These are phyloP conservation scores for Batillaria attramentaria DNA, from an alignment of 1,140 invertebrate genomes.

Conservation along the genomic window DNA sequence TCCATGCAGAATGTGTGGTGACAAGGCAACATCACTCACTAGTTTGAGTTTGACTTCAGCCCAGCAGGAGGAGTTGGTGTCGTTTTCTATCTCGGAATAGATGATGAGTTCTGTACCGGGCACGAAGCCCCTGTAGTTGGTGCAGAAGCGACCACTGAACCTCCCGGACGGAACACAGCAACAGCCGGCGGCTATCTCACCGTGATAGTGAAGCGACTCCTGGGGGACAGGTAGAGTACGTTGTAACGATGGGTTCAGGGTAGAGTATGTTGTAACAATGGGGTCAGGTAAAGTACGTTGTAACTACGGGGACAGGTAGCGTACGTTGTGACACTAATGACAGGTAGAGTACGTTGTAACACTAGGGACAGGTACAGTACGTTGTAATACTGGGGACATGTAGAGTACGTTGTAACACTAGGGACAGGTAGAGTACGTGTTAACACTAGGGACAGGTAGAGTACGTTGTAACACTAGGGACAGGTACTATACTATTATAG, in stretches of 20 bases:
- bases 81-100: slow-evolving; percentile 38
- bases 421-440: too few species aligned
- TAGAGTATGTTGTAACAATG: background rate
- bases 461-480: too few species aligned
- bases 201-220: slow-evolving; percentile 41
- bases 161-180: slow-evolving; percentile 39
- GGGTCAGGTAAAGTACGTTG: too few species aligned
- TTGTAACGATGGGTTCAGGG: background rate
- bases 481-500: too few species aligned
- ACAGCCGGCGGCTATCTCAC: slow-evolving; percentile 45
- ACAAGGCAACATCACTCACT: slow-evolving; percentile 63
- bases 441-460: too few species aligned
- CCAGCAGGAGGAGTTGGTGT: slow-evolving; percentile 40
- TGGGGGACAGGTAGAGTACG: slow-evolving; percentile 1
- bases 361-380: too few species aligned
- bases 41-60: slow-evolving; percentile 40
- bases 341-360: too few species aligned
- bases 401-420: too few species aligned
- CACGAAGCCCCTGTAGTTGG: slow-evolving; percentile 37
- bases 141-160: slow-evolving; percentile 37
- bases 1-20: slow-evolving; percentile 72
- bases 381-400: too few species aligned
- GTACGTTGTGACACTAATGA: too few species aligned
- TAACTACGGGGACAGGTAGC: too few species aligned
- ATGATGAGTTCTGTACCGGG: slow-evolving; percentile 36